Percentiles rank a stretch among this genome's conserved stretches.
Conservation (phyloP, 2,888 invertebrate genomes). For the Brachylomia viminalis region DNA sequence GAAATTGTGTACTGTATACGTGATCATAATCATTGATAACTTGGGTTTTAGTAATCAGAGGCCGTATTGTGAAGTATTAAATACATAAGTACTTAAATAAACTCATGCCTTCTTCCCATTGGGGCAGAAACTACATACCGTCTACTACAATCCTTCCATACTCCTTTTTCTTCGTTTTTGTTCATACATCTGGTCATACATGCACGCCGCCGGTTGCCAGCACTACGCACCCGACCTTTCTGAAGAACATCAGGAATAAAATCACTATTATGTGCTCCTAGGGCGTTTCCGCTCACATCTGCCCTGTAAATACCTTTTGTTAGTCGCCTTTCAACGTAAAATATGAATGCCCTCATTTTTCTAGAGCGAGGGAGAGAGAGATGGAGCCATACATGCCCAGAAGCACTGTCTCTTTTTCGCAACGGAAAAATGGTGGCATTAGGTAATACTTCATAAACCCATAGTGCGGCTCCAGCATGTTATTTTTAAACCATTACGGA, state of each 20-base stretch:
- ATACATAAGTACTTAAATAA: neutral
- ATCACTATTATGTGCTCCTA: neutral
- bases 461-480: neutral
- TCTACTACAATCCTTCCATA: neutral
- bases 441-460: neutral
- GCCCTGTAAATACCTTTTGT: neutral
- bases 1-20: constrained; percentile 14
- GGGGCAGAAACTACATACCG: neutral
- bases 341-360: neutral
- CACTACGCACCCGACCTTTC: neutral
- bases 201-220: neutral
- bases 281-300: neutral
- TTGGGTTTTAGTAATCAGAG: neutral
- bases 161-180: neutral
- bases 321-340: neutral
- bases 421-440: neutral
- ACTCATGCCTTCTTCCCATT: neutral
- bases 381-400: neutral
- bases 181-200: neutral
- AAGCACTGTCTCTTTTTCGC: neutral
- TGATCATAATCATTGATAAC: constrained; percentile 43
- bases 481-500: neutral
- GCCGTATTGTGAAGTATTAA: neutral
- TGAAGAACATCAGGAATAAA: neutral
- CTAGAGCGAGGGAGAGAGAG: no score